Evolutionary conservation across 2,797 vertebrate genomes (phyloP), one percentile per base, ranked within the genome.

Genomic region (Bovichtus variegatus): DNA sequence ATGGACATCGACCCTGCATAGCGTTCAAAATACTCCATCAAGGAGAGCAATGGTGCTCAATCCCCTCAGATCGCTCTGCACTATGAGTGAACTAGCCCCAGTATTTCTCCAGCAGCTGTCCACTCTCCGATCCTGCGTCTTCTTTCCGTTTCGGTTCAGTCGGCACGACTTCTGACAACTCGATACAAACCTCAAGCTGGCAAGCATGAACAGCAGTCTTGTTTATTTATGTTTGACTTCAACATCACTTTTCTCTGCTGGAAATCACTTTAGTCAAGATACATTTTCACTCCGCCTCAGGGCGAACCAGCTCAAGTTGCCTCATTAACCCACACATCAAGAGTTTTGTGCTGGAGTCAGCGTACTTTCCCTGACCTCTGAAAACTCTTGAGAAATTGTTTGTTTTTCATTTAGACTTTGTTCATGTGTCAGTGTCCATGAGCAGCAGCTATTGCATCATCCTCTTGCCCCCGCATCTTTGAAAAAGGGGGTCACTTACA

Each of bases 321-420:
- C 55, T 80, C 67, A 80, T 59, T 76, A 59, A 81, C 50, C 31
- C 69, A 66, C 29, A 65, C 61, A 59, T 76, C 41, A 55, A 57
- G 36, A 68, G 29, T 40, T 80, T 53, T 41, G 13, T 66, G 65
- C 43, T 44, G 13, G 21, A 74, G 60, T 77, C 59, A 51, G 43
- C 76, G 74, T 5, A 63, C 82, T 68, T 77, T 72, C 49, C 63
- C 64, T 64, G 62, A 86, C 72, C 84, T 82, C 66, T 78, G 51
- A 25, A 71, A 60, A 40, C 25, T 53, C 51, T 71, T 44, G 54
- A 13, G 43, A 82, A 82, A 82, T 29, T 78, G 76, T 83, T 87
- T 87, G 64, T 62, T 80, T 83, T 87, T 80, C 75, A 29, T 19
- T 78, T 72, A 16, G 81, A 87, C 85, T 90, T 89, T 90, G 81